Evolutionary conservation across 2,888 invertebrate genomes (phyloP).

Genomic region (Nezara viridula): DNA sequence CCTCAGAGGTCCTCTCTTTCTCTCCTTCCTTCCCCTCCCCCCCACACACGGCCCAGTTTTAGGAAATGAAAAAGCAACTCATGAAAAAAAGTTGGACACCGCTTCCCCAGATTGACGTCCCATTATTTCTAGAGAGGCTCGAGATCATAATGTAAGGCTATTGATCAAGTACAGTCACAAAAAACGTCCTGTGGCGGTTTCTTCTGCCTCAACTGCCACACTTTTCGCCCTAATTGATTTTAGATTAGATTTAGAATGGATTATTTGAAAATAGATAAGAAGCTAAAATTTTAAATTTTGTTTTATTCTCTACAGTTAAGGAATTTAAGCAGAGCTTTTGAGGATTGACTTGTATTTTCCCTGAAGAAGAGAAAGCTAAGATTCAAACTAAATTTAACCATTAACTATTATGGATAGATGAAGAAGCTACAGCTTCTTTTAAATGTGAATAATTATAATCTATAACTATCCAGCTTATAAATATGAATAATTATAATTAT

Average conservation of each 20-base stretch:
- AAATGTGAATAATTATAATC: too few species aligned
- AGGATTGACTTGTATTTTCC: too few species aligned
- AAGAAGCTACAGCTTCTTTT: too few species aligned
- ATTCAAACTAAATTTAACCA: too few species aligned
- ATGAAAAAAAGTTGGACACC: not conserved
- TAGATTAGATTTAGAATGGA: not conserved
- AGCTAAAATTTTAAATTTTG: not conserved
- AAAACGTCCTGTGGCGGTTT: not conserved
- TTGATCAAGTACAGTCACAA: not conserved
- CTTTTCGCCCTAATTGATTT: not conserved
- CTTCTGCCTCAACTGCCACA: not conserved
- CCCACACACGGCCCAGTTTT: not conserved
- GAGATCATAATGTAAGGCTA: not conserved
- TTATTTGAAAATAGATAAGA: not conserved
- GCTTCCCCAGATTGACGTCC: slow-evolving; percentile 21
- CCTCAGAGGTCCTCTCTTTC: not conserved
- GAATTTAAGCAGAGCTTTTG: too few species aligned
- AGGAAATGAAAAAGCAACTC: slow-evolving; percentile 16
- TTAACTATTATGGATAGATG: too few species aligned
- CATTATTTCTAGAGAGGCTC: not conserved
- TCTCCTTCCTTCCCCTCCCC: too few species aligned
- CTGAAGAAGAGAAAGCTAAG: too few species aligned
- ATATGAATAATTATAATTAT: too few species aligned
- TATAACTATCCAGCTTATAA: too few species aligned
- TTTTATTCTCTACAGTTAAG: too few species aligned